Evolutionary conservation across 2,888 invertebrate species (phyloP).

Genomic region (Drosophila peninsularis): DNA sequence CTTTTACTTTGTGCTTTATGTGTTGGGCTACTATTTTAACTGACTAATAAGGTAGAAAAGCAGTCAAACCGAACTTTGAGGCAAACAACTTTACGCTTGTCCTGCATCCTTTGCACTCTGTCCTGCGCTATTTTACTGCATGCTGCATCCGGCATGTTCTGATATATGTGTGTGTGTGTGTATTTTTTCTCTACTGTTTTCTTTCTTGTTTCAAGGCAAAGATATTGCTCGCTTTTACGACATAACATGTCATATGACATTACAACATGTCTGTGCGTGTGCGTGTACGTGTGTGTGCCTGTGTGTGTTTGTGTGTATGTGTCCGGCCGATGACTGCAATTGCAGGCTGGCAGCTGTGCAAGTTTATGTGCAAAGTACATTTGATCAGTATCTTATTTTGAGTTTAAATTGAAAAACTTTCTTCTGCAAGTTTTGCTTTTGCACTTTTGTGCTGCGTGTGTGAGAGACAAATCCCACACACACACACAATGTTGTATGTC

Average conservation of each 20-base stretch:
- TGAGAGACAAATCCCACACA: conserved; percentile 72
- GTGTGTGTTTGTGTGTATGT: conserved; percentile 42
- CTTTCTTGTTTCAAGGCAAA: conserved; percentile 67
- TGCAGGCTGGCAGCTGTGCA: conserved; percentile 62
- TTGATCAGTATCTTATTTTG: conserved; percentile 81
- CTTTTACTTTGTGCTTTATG: background rate
- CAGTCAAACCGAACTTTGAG: conserved; percentile 44
- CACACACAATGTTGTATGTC: conserved; percentile 49
- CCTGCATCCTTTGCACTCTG: conserved; percentile 30
- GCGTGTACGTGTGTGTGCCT: background rate
- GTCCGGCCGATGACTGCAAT: conserved; percentile 62
- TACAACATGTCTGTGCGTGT: conserved; percentile 64
- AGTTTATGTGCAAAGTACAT: conserved; percentile 80
- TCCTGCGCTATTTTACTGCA: conserved; percentile 43
- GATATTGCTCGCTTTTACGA: conserved; percentile 76
- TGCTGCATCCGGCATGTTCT: conserved; percentile 48
- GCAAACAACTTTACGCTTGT: conserved; percentile 49
- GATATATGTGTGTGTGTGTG: conserved; percentile 12
- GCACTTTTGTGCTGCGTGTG: conserved; percentile 72
- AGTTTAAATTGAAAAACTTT: conserved; percentile 82
- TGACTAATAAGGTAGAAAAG: conserved; percentile 64
- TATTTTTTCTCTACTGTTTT: conserved; percentile 59
- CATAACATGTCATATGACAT: conserved; percentile 78
- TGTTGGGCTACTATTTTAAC: background rate
- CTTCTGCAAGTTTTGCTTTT: conserved; percentile 71